phyloP scores from a whole-genome alignment of 2,888 invertebrate genomes.

The Nysson spinosus region DNA sequence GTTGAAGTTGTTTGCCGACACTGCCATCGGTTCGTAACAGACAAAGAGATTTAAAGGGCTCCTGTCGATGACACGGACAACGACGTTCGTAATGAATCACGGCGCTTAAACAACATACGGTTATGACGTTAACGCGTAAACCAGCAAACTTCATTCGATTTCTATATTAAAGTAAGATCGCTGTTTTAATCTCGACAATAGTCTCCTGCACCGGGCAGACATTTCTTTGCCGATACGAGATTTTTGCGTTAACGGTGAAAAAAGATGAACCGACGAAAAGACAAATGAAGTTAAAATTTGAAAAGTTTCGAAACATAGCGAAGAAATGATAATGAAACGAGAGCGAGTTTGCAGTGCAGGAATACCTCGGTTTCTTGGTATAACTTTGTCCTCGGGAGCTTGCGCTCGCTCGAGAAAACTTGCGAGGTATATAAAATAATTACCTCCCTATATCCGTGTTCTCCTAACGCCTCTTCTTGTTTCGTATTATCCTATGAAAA shows the following conservation, averaged over 20 bases:
- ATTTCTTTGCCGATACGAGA: too few relatives aligned
- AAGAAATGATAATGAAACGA: constrained; percentile 6
- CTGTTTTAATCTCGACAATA: too few relatives aligned
- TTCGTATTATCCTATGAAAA: constrained; percentile 11
- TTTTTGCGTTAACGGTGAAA: too few relatives aligned
- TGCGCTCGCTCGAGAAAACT: constrained; percentile 16
- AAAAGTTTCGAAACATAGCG: too few relatives aligned
- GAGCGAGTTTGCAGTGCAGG: constrained; percentile 3
- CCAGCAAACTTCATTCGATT: too few relatives aligned
- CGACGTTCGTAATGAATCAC: constrained; percentile 20
- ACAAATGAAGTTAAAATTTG: too few relatives aligned
- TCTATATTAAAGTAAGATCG: too few relatives aligned
- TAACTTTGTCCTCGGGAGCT: constrained; percentile 10
- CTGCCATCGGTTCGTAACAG: too few relatives aligned
- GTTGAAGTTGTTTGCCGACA: too few relatives aligned
- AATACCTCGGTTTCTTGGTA: constrained; percentile 18
- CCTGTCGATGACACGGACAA: constrained; percentile 43
- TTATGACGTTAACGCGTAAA: constrained; percentile 33
- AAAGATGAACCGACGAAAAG: too few relatives aligned
- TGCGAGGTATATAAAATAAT: constrained; percentile 28
- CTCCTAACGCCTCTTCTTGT: not conserved
- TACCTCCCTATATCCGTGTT: constrained; percentile 4
- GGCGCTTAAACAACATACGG: constrained; percentile 29
- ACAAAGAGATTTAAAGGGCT: constrained; percentile 40
- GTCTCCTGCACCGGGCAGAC: too few relatives aligned